Evolutionary conservation across 2,888 invertebrate genomes (phyloP).

Genomic region (Drosophila anomalata): DNA sequence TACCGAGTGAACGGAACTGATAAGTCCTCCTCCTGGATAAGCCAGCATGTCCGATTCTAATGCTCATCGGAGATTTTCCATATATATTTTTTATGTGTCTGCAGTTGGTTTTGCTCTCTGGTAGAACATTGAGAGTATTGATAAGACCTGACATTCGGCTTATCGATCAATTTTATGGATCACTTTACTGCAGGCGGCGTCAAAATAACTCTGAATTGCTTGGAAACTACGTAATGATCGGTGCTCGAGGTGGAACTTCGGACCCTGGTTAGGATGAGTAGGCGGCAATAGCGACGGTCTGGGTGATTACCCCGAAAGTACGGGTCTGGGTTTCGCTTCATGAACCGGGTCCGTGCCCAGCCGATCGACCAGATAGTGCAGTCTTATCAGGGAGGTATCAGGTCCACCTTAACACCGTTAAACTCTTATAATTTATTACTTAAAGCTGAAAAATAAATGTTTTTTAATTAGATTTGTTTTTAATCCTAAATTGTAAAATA

Average conservation of each 20-base stretch:
- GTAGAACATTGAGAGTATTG: background rate
- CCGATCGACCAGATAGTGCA: conserved; percentile 11
- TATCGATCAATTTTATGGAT: conserved; percentile 59
- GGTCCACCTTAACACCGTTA: conserved; percentile 3
- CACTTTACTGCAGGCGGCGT: conserved; percentile 49
- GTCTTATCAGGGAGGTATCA: conserved; percentile 18
- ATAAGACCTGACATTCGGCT: conserved; percentile 46
- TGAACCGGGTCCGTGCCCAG: conserved; percentile 26
- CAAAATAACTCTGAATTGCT: conserved; percentile 60
- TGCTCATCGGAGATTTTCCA: conserved; percentile 29
- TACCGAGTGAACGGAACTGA: conserved; percentile 3
- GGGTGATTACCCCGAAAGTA: conserved; percentile 29
- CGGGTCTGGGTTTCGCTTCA: conserved; percentile 20
- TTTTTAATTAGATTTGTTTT: background rate
- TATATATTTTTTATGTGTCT: conserved; percentile 31
- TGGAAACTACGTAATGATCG: conserved; percentile 73
- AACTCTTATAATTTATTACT: background rate
- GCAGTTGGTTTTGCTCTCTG: conserved; percentile 9
- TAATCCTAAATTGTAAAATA: background rate
- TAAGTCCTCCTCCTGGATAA: conserved; percentile 34
- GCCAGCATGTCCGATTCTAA: conserved; percentile 28
- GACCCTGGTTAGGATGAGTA: conserved; percentile 53
- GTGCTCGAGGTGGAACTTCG: conserved; percentile 54
- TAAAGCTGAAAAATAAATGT: background rate
- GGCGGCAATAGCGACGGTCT: conserved; percentile 33